Evolutionary conservation across 2,113 vertebrate species (phyloP), one percentile per base, ranked within the genome.

Genomic region (Lophius piscatorius): DNA sequence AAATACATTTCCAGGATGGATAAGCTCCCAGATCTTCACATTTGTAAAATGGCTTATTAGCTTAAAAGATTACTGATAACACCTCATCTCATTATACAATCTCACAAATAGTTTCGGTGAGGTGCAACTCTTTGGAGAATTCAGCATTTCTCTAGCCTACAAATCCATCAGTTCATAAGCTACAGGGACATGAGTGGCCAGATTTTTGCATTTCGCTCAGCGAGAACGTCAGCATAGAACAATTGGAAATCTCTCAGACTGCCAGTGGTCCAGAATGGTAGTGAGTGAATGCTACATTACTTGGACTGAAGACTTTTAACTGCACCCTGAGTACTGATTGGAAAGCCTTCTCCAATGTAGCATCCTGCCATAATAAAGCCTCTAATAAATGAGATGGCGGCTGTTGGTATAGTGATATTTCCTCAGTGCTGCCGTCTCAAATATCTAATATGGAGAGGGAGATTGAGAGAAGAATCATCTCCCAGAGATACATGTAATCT

Each of bases 371-470:
- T 61, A 79, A 87, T 84, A 82, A 88, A 84, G 76, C 78, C 52
- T 66, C 67, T 84, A 86, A 89, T 87, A 90, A 86, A 86, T 71
- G 60, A 84, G 82, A 81, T 64, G 69, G 62, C 28, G 21, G 74
- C 65, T 42, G 68, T 78, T 74, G 78, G 66, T 84, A 82, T 80
- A 80, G 75, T 41, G 79, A 80, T 79, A 86, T 82, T 82, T 87
- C 80, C 74, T 78, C 78, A 75, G 77, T 2, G 61, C 60, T 76
- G 72, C 75, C 76, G 52, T 70, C 78, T 82, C 81, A 71, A 77
- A 82, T 90, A 84, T 83, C 76, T 75, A 82, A 80, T 77, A 87
- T 77, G 70, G 77, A 87, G 70, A 80, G 69, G 76, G 75, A 79
- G 70, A 81, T 70, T 69, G 64, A 63, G 63, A 72, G 64, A 80